Evolutionary conservation across 2,797 vertebrate genomes (phyloP), one percentile per base, ranked within the genome.

Genomic region (Hyperoplus lanceolatus): DNA sequence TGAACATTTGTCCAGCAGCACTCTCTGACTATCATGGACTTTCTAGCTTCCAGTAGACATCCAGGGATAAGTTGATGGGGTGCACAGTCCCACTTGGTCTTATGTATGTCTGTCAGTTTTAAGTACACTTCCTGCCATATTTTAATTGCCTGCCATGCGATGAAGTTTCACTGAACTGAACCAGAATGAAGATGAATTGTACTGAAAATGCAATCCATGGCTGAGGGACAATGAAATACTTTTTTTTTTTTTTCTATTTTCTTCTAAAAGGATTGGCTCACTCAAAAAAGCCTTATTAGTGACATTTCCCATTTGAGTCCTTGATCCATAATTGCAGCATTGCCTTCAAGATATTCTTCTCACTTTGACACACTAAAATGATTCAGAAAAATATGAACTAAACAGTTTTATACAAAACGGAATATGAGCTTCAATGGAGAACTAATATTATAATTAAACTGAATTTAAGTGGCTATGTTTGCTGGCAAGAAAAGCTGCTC

Each of bases 81-180:
- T 51, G 9, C 18, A 15, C 49, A 16, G 38, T 55, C 58, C 36
- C 42, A 45, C 36, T 49, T 9, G 4, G 8, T 62, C 29, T 38
- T 16, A 36, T 45, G 68, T 57, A 38, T 45, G 58, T 74, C 39
- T 15, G 58, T 61, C 56, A 36, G 38, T 84, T 66, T 46, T 3
- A 68, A 79, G 63, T 49, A 38, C 59, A 36, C 71, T 65, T 57
- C 56, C 14, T 71, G 46, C 45, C 78, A 77, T 65, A 70, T 57
- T 71, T 80, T 86, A 82, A 86, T 77, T 85, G 70, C 58, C 54
- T 83, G 13, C 53, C 81, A 70, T 74, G 81, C 70, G 21, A 77
- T 77, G 49, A 73, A 55, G 63, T 70, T 76, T 62, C 42, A 69
- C 48, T 70, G 61, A 66, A 70, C 51, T 43, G 29, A 46, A 51